These are phyloP conservation scores for Drosophila buzzatii DNA, from an alignment of 2,888 invertebrate genomes.

Conservation along the genomic window DNA sequence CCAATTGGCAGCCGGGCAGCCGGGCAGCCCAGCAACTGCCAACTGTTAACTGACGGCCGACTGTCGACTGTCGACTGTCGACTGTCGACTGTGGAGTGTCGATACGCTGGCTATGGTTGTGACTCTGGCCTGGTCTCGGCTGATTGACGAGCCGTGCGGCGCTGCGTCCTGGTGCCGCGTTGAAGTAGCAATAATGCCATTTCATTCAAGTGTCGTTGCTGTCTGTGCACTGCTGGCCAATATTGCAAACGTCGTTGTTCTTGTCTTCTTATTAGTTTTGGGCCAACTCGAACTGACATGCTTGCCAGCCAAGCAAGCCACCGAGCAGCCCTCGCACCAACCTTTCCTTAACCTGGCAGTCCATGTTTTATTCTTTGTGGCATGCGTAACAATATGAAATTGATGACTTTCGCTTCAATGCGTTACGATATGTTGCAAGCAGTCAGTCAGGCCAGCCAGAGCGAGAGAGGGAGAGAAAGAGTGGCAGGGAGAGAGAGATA, in stretches of 20 bases:
- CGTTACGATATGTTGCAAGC: constrained; percentile 73
- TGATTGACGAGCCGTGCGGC: constrained; percentile 66
- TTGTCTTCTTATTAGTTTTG: constrained; percentile 57
- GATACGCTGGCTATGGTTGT: not conserved
- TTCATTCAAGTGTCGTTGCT: constrained; percentile 70
- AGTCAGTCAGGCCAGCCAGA: constrained; percentile 28
- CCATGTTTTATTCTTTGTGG: constrained; percentile 63
- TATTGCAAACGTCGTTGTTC: constrained; percentile 37
- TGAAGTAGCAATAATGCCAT: constrained; percentile 79
- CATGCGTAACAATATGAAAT: constrained; percentile 82
- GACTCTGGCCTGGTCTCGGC: constrained; percentile 25
- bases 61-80: constrained; percentile 1
- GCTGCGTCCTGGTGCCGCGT: constrained; percentile 49
- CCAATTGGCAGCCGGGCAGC: constrained; percentile 28
- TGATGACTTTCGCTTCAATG: constrained; percentile 79
- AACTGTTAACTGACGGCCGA: not conserved
- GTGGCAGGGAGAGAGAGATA: constrained; percentile 7
- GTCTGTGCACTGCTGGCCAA: constrained; percentile 45
- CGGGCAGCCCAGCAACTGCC: constrained; percentile 6
- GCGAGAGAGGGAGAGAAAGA: not conserved
- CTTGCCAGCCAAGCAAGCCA: not conserved
- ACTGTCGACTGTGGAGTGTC: constrained; percentile 11
- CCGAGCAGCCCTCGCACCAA: not conserved
- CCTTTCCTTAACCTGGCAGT: constrained; percentile 3
- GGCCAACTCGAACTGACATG: constrained; percentile 15